These are phyloP conservation scores for Trinectes maculatus DNA, from an alignment of 2,113 vertebrate species.

Conservation along the genomic window DNA sequence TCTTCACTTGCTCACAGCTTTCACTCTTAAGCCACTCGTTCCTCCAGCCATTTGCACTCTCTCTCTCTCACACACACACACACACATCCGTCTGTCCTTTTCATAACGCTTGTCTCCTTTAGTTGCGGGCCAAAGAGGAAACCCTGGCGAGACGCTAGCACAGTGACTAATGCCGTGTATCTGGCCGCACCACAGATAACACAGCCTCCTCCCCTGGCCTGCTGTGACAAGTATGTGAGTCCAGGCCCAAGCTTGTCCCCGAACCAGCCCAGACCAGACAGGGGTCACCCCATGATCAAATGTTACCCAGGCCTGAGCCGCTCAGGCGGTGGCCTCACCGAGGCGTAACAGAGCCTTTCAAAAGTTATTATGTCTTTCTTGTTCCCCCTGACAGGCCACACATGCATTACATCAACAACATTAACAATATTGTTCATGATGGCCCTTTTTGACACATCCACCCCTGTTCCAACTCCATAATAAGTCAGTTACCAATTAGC, in stretches of 20 bases:
- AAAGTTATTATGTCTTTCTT: conserved; percentile 18
- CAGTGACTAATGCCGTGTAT: conserved; percentile 84
- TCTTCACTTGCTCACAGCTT: conserved; percentile 8
- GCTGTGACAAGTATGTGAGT: conserved; percentile 77
- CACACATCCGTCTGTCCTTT: conserved; percentile 59
- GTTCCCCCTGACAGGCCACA: conserved; percentile 36
- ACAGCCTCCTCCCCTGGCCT: conserved; percentile 76
- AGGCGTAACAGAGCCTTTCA: too few species aligned
- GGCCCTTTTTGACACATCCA: conserved; percentile 29
- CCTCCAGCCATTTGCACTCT: conserved; percentile 44
- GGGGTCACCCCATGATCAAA: conserved; percentile 52
- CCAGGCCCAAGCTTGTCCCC: conserved; percentile 59
- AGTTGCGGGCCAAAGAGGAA: conserved; percentile 84
- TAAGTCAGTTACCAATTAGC: conserved; percentile 40
- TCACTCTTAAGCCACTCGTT: conserved; percentile 24
- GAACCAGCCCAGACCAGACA: conserved; percentile 52
- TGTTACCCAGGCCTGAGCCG: conserved; percentile 34
- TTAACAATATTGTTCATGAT: conserved; percentile 33
- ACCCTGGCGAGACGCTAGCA: conserved; percentile 84
- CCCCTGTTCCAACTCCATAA: conserved; percentile 22
- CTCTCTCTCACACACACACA: conserved; percentile 5
- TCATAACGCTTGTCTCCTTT: conserved; percentile 66
- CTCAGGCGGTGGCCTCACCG: too few species aligned
- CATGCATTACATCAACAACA: conserved; percentile 34
- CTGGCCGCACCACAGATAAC: conserved; percentile 67